Evolutionary conservation across 2,888 invertebrate genomes (phyloP), one percentile per base, ranked within the genome.

Genomic region (Cheilosia vernalis): DNA sequence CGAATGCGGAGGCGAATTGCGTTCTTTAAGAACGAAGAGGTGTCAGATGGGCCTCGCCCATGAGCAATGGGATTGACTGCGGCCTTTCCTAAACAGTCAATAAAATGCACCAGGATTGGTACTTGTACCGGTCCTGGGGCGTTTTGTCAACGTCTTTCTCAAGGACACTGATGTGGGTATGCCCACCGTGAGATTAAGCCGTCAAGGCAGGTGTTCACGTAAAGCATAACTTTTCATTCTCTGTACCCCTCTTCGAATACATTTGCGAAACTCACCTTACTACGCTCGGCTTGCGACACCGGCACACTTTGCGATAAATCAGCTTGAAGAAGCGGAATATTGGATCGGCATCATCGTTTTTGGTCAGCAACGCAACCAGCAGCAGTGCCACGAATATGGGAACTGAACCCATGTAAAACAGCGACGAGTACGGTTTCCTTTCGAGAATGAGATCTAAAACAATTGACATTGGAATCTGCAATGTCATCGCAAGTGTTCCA

Each of bases 381-480:
- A 92, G 70, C 77, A 92, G 83, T 27, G 92, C 90, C 64, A 96
- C 87, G 88, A 97, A 93, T 93, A 97, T 95, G 47, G 97, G 97
- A 83, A 96, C 91, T 4, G 95, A 94, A 37, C 97, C 97, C 56
- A 96, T 91, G 90, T 97, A 96, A 91, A 97, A 96, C 89, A 95
- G 93, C 58, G 93, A 93, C 13, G 95, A 94, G 89, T 95, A 95
- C 17, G 94, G 93, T 88, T 96, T 94, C 88, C 94, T 93, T 90
- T 95, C 95, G 51, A 96, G 91, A 64, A 96, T 90, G 49, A 96
- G 94, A 92, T 98, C 98, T 88, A 96, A 97, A 88, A 96, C 92
- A 94, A 98, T 96, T 42, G 97, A 95, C 92, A 99, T 94, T 70
- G 99, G 99, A 91, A 97, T 96, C 86, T 96, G 96, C 88, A 98